Evolutionary conservation across 2,888 invertebrate genomes (phyloP), one percentile per base, ranked within the genome.

Genomic region (Eristalis tenax): DNA sequence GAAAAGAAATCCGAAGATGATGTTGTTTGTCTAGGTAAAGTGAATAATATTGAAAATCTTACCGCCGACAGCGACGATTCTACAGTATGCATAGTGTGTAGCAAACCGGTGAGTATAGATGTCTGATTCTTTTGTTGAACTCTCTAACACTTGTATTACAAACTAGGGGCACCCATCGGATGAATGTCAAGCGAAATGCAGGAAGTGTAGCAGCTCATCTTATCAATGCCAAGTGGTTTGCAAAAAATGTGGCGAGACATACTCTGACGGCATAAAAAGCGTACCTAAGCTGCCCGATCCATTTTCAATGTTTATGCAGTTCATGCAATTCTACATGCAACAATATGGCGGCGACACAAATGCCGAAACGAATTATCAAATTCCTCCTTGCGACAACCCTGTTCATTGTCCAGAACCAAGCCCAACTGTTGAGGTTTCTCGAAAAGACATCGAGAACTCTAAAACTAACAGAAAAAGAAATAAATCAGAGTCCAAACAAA

Each of bases 191-290:
- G 91, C 90, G 90, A 91, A 92, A 26, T 93, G 92, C 73, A 90
- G 90, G 23, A 93, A 92, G 43, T 93, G 92, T 22, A 92, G 90
- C 10, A 92, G 93, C 61, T 91, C 89, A 1, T 91, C 92, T 0
- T 92, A 93, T 59, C 89, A 91, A 66, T 91, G 91, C 35, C 91
- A 91, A 88, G 91, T 91, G 90, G 91, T 92, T 18, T 93, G 92
- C 75, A 90, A 91, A 28, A 92, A 91, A 40, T 93, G 92, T 68
- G 90, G 91, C 0, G 90, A 89, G 1, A 90, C 90, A 1, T 83
- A 87, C 13, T 0, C 90, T 88, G 91, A 92, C 43, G 90, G 90
- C 61, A 73, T 91, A 3, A 91, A 91, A 70, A 90, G 88, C n/a
- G 91, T 91, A 22, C 91, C 91, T 1, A 90, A 91, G 22, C 91